Conservation (phyloP, 2,113 vertebrate genomes). For the Aspiorhynchus laticeps region DNA sequence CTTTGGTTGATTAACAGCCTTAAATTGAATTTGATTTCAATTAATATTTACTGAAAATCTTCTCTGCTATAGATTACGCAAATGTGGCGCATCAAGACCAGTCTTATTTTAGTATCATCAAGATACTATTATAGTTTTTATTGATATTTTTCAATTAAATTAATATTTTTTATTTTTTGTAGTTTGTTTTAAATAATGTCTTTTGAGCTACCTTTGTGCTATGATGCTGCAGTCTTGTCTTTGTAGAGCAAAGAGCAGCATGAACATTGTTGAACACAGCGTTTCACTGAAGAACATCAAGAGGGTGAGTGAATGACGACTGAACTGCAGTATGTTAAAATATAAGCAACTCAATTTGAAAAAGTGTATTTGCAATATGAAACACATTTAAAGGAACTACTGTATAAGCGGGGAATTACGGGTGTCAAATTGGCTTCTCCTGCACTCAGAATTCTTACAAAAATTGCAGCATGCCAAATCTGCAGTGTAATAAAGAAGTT, state of each 20-base stretch:
- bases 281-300: not conserved
- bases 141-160: no score
- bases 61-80: not conserved
- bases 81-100: not conserved
- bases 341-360: not conserved
- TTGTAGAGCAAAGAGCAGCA: not conserved
- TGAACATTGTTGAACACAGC: not conserved
- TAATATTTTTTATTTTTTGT: no score
- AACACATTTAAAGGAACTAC: constrained; percentile 1
- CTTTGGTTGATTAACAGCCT: not conserved
- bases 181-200: no score
- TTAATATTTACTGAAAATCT: not conserved
- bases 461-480: constrained; percentile 19
- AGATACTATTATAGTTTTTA: no score
- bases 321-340: not conserved
- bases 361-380: not conserved
- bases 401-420: not conserved
- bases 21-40: no score
- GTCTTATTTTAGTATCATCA: no score
- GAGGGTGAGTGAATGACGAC: not conserved
- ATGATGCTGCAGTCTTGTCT: not conserved
- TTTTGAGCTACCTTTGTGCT: no score
- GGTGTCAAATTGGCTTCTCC: constrained; percentile 11
- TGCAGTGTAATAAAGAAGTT: constrained; percentile 19
- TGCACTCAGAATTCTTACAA: not conserved